These are phyloP conservation scores for Hypomesus transpacificus DNA, from an alignment of 2,113 vertebrate species.

Conservation along the genomic window DNA sequence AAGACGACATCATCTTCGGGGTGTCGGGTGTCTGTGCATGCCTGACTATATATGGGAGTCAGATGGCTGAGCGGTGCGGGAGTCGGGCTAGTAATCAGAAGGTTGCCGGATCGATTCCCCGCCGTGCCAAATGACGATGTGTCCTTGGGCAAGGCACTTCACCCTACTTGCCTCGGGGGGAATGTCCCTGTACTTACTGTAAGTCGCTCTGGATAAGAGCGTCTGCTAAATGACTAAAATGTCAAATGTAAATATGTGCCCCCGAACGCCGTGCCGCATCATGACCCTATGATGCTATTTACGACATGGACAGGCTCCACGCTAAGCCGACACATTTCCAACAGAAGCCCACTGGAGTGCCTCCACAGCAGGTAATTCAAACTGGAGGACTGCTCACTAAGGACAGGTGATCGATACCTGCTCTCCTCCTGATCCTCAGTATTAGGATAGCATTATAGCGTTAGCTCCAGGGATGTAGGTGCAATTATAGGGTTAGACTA, in stretches of 20 bases:
- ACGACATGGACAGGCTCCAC: slow-evolving; percentile 44
- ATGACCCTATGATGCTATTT: slow-evolving; percentile 56
- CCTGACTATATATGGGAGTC: too few relatives aligned
- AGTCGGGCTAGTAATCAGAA: too few relatives aligned
- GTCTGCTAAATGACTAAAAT: too few relatives aligned
- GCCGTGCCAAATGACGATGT: too few relatives aligned
- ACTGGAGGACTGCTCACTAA: slow-evolving; percentile 32
- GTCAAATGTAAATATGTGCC: too few relatives aligned
- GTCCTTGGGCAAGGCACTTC: too few relatives aligned
- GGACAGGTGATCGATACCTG: slow-evolving; percentile 45
- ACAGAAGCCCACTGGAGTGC: slow-evolving; percentile 29
- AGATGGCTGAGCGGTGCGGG: too few relatives aligned
- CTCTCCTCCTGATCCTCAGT: slow-evolving; percentile 21
- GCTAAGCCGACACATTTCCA: slow-evolving; percentile 47
- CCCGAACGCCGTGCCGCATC: slow-evolving; percentile 38
- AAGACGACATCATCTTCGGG: slow-evolving; percentile 1
- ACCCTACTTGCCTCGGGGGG: too few relatives aligned
- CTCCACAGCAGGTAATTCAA: slow-evolving; percentile 49
- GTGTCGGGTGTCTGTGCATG: slow-evolving; percentile 53
- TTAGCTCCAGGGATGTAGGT: neutral
- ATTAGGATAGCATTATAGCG: slow-evolving; percentile 9
- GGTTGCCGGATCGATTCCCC: too few relatives aligned
- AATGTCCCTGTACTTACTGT: too few relatives aligned
- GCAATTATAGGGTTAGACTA: neutral
- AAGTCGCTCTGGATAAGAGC: too few relatives aligned